Evolutionary conservation across 2,888 invertebrate genomes (phyloP).

Genomic region (Craniophora ligustri): DNA sequence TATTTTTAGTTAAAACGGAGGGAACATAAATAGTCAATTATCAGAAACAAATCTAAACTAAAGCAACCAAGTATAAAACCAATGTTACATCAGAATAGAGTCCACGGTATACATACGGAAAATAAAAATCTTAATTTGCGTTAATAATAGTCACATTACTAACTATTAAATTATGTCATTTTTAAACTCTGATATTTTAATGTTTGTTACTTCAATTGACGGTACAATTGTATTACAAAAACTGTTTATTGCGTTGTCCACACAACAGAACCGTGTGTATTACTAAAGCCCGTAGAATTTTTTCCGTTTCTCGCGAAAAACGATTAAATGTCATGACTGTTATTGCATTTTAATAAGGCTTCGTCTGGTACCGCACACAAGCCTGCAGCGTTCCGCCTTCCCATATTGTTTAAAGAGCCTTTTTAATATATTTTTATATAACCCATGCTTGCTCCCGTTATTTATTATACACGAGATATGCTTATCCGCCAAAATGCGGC

Average conservation of each 20-base stretch:
- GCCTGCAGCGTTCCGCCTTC: slow-evolving; percentile 56
- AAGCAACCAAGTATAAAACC: too few relatives aligned
- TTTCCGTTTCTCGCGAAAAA: slow-evolving; percentile 67
- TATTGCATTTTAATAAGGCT: slow-evolving; percentile 78
- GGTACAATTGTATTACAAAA: not conserved
- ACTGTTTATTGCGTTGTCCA: not conserved
- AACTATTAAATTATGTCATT: too few relatives aligned
- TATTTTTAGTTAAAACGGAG: too few relatives aligned
- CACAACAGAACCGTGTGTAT: slow-evolving; percentile 44
- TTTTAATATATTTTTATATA: slow-evolving; percentile 53
- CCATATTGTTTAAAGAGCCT: slow-evolving; percentile 59
- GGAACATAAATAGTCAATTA: too few relatives aligned
- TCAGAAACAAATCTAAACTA: too few relatives aligned
- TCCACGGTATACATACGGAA: too few relatives aligned
- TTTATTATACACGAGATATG: slow-evolving; percentile 60
- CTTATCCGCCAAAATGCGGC: slow-evolving; percentile 56
- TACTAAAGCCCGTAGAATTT: slow-evolving; percentile 43
- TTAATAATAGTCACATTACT: too few relatives aligned
- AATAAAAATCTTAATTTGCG: too few relatives aligned
- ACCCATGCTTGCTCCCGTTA: slow-evolving; percentile 48
- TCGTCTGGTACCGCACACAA: slow-evolving; percentile 54
- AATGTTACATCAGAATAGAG: too few relatives aligned
- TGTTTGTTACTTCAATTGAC: too few relatives aligned
- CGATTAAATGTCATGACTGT: slow-evolving; percentile 71
- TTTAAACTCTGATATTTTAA: too few relatives aligned